Conservation (phyloP, 1,140 invertebrate genomes). For the Drosophila albomicans region DNA sequence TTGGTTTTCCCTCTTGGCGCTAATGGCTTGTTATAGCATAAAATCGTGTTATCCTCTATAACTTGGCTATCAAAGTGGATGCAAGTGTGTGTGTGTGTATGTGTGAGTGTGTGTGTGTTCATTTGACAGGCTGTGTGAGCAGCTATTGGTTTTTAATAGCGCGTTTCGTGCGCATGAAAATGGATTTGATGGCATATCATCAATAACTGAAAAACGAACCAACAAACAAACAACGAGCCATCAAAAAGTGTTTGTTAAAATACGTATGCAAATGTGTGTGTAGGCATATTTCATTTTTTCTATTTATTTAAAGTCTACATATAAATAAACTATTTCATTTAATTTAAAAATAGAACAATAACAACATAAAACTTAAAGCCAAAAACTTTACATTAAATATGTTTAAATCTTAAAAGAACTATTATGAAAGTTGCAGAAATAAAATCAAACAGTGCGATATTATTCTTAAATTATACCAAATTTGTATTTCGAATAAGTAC, state of each 20-base stretch:
- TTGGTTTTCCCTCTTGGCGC: conserved; percentile 26
- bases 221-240: conserved; percentile 7
- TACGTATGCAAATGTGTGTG: background rate
- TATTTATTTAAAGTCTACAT: too few species aligned
- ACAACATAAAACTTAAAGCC: too few species aligned
- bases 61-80: background rate
- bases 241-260: conserved; percentile 30
- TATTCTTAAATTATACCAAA: too few species aligned
- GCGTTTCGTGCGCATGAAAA: conserved; percentile 44
- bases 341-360: too few species aligned
- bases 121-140: conserved; percentile 59
- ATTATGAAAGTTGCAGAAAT: too few species aligned
- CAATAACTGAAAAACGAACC: conserved; percentile 32
- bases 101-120: conserved; percentile 27
- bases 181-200: conserved; percentile 30
- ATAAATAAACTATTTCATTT: too few species aligned
- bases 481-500: too few species aligned
- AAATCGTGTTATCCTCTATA: conserved; percentile 50
- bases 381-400: too few species aligned
- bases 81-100: conserved; percentile 1
- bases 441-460: too few species aligned
- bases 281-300: background rate
- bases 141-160: conserved; percentile 72
- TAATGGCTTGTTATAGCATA: conserved; percentile 58
- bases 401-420: too few species aligned